These are phyloP conservation scores for Columba janthina DNA, from an alignment of 2,113 vertebrate species.

Conservation along the genomic window DNA sequence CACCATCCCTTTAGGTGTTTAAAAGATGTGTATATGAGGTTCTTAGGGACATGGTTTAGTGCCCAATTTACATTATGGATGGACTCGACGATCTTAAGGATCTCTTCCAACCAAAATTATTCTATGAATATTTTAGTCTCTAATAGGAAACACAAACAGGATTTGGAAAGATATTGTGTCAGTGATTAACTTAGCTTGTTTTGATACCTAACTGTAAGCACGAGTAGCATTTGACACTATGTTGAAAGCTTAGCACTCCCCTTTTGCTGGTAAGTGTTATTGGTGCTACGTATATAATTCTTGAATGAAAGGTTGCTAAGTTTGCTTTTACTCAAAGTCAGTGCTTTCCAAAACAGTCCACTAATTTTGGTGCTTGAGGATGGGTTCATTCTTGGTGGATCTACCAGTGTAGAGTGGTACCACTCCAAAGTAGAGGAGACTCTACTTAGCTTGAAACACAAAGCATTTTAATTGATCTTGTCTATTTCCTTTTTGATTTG, in stretches of 20 bases:
- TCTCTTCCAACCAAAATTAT: too few species aligned
- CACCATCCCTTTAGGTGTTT: too few species aligned
- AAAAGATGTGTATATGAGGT: too few species aligned
- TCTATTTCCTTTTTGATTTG: background rate
- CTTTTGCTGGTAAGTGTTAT: background rate
- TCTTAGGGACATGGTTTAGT: too few species aligned
- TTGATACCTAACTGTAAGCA: background rate
- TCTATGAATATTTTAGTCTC: background rate
- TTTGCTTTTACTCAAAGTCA: background rate
- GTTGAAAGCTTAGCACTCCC: background rate
- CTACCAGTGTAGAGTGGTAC: background rate
- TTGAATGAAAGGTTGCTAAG: background rate
- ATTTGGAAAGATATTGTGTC: background rate
- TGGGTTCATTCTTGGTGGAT: background rate
- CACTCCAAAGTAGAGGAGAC: background rate
- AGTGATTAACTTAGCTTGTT: background rate
- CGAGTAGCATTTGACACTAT: background rate
- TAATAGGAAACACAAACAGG: background rate
- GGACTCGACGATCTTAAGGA: too few species aligned
- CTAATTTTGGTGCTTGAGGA: background rate
- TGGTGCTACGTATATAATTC: background rate
- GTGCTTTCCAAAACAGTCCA: background rate
- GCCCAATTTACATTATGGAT: too few species aligned
- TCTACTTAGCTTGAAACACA: background rate
- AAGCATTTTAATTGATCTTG: background rate